Conservation (phyloP, 1,140 invertebrate species). For the Cydia strobilella region DNA sequence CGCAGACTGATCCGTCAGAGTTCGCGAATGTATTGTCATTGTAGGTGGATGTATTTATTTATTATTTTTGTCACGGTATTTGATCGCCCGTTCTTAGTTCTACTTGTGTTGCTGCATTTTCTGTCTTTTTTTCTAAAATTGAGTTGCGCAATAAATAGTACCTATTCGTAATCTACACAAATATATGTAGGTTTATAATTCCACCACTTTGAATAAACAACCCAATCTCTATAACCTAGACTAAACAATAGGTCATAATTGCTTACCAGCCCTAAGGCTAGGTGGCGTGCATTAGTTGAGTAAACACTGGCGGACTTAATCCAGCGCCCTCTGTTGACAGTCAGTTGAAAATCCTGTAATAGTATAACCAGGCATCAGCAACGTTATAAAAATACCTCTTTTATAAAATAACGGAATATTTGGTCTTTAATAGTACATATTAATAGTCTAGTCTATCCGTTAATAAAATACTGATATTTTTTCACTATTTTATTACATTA, state of each 20-base stretch:
- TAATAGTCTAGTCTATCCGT: too few species aligned
- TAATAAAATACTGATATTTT: too few species aligned
- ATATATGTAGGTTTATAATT: not conserved
- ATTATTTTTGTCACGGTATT: too few species aligned
- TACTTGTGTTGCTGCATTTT: too few species aligned
- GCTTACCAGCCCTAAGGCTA: conserved; percentile 66
- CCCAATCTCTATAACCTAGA: conserved; percentile 47
- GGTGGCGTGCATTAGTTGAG: conserved; percentile 74
- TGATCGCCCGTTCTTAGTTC: too few species aligned
- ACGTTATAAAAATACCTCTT: too few species aligned
- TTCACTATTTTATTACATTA: too few species aligned
- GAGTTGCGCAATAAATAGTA: too few species aligned
- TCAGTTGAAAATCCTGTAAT: not conserved
- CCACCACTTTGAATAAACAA: not conserved
- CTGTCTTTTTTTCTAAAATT: too few species aligned
- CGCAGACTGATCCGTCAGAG: not conserved
- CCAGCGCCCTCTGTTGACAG: conserved; percentile 41
- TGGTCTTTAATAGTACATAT: too few species aligned
- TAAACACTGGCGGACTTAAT: conserved; percentile 60
- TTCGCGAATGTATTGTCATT: not conserved
- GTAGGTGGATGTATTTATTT: not conserved
- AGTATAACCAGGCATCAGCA: not conserved
- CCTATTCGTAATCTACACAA: too few species aligned
- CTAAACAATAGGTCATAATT: conserved; percentile 54
- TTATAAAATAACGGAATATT: too few species aligned